A percentile compares a stretch with the other conserved stretches of the same genome.
Conservation (phyloP, 2,797 vertebrate species). For the Borostomias antarcticus region DNA sequence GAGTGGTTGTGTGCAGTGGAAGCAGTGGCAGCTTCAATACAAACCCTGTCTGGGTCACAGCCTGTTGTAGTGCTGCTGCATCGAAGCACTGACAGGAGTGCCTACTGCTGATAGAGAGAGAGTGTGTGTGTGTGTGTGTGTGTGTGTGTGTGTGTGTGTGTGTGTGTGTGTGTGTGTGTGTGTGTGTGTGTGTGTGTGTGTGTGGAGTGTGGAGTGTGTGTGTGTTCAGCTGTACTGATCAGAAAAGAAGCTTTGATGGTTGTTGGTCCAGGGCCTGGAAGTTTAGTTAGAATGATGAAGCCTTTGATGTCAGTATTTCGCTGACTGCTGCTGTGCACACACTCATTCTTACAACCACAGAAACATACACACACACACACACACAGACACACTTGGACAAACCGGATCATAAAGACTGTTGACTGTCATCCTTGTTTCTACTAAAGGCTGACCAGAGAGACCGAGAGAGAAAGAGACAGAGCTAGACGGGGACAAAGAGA, state of each 20-base stretch:
- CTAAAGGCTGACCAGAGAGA: background rate
- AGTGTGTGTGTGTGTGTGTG: too few species aligned
- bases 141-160: background rate
- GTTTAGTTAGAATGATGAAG: slow-evolving; percentile 2
- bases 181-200: background rate
- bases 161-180: background rate
- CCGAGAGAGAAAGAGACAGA: too few species aligned
- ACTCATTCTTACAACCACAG: too few species aligned
- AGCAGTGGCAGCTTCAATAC: too few species aligned
- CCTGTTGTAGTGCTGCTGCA: background rate
- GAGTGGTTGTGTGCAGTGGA: too few species aligned
- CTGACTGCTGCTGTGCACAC: slow-evolving; percentile 37
- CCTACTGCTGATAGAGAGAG: too few species aligned
- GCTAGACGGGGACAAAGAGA: background rate
- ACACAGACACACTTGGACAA: too few species aligned
- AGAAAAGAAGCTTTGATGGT: slow-evolving; percentile 40
- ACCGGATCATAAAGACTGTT: too few species aligned
- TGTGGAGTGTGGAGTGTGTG: too few species aligned
- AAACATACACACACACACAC: background rate
- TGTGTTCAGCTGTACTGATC: background rate
- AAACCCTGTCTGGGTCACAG: too few species aligned
- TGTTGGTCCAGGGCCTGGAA: slow-evolving; percentile 3
- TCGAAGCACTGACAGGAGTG: background rate
- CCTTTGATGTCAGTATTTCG: slow-evolving; percentile 58
- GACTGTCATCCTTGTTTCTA: too few species aligned